phyloP scores from a whole-genome alignment of 1,140 invertebrate species.

The Scaptomyza hsui region DNA sequence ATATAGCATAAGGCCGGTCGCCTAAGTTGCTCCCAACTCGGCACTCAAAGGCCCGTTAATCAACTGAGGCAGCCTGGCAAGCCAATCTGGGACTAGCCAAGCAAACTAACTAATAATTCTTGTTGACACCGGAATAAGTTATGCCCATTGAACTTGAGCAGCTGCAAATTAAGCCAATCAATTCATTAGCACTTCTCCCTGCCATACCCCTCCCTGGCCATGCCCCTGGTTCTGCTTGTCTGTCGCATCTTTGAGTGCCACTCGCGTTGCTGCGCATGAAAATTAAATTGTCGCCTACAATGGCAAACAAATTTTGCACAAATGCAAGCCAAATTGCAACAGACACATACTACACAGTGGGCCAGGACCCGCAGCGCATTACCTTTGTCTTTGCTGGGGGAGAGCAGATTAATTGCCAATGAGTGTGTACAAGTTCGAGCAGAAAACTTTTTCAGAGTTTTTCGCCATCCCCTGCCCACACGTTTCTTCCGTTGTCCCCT shows the following conservation, averaged over 20 bases:
- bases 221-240: background rate
- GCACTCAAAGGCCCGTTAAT: conserved; percentile 62
- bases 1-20: conserved; percentile 62
- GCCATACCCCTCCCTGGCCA: background rate
- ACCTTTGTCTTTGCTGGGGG: conserved; percentile 70
- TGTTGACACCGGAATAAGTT: conserved; percentile 73
- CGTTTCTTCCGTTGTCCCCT: conserved; percentile 24
- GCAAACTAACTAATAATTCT: conserved; percentile 67
- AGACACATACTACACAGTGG: conserved; percentile 31
- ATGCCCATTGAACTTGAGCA: conserved; percentile 63
- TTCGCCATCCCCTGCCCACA: conserved; percentile 13
- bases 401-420: conserved; percentile 79
- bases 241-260: conserved; percentile 25
- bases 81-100: conserved; percentile 16
- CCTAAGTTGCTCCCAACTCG: conserved; percentile 12
- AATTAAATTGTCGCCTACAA: conserved; percentile 57
- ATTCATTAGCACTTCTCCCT: conserved; percentile 61
- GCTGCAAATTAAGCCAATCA: conserved; percentile 74
- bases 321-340: conserved; percentile 67
- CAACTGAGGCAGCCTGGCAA: conserved; percentile 52
- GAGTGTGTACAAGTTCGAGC: conserved; percentile 76
- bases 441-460: conserved; percentile 72
- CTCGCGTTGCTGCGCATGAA: conserved; percentile 33
- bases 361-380: conserved; percentile 46
- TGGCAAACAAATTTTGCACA: conserved; percentile 53